Conservation (phyloP, 2,797 vertebrate species). For the Lerista edwardsae region DNA sequence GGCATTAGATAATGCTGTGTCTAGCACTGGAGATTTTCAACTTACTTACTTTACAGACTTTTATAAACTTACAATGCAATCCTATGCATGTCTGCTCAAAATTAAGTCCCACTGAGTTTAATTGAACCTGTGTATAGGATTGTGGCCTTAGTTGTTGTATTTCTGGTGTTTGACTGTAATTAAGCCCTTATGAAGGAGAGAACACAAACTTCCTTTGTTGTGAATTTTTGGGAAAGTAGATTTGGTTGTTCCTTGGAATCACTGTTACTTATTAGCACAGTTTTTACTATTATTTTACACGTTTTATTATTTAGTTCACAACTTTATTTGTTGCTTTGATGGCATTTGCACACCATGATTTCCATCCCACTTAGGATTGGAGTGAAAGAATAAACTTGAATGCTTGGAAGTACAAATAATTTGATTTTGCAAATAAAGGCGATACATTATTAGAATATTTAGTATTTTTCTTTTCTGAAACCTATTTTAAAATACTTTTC, state of each 20-base stretch:
- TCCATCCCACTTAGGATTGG: no score
- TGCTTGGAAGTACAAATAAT: not conserved
- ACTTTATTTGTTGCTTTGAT: not conserved
- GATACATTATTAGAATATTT: not conserved
- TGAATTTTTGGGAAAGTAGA: not conserved
- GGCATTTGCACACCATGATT: not conserved
- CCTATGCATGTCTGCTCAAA: no score
- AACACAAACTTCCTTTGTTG: not conserved
- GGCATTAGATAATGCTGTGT: not conserved
- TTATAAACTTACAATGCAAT: no score
- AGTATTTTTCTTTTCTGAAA: not conserved
- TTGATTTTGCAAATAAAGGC: not conserved
- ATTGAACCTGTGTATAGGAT: no score
- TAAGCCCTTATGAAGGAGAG: not conserved
- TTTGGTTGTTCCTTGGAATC: no score
- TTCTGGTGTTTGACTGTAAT: no score
- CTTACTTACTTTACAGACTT: not conserved
- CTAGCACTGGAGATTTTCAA: not conserved
- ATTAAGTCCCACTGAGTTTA: no score
- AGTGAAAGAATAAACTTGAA: not conserved
- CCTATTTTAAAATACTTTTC: constrained; percentile 23
- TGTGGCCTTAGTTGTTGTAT: no score
- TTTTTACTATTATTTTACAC: no score
- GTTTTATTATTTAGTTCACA: no score
- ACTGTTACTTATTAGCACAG: not conserved